These are phyloP conservation scores for Sarcophaga bullata DNA, from an alignment of 1,140 invertebrate species.

Conservation along the genomic window DNA sequence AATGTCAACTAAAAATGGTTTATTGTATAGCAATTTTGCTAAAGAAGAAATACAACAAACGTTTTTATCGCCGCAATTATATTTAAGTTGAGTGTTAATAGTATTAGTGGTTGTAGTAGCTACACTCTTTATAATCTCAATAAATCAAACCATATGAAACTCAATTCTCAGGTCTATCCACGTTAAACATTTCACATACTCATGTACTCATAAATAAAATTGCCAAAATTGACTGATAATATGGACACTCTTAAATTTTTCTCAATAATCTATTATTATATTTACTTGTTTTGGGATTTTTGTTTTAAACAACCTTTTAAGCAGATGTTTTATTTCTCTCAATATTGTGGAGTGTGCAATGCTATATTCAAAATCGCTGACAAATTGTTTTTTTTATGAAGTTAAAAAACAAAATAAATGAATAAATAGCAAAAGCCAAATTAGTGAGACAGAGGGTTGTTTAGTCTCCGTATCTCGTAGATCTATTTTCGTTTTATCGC, in stretches of 20 bases:
- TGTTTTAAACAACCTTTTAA: neutral
- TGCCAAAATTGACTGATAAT: conserved; percentile 5
- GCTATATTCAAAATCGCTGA: neutral
- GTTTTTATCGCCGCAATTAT: conserved; percentile 5
- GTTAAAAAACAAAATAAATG: neutral
- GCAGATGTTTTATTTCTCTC: conserved; percentile 1
- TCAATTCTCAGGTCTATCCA: neutral
- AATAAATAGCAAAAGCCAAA: too few relatives aligned
- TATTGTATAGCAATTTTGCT: neutral
- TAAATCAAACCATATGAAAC: conserved; percentile 7
- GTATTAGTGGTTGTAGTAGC: neutral
- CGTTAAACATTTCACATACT: too few relatives aligned
- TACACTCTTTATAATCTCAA: neutral
- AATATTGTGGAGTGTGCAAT: neutral
- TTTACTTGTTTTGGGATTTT: too few relatives aligned
- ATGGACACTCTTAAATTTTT: neutral
- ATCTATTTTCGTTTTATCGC: neutral
- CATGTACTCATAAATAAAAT: neutral
- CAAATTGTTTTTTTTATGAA: neutral
- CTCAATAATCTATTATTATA: too few relatives aligned
- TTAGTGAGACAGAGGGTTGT: neutral
- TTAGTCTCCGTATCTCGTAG: neutral
- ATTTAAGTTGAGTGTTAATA: neutral
- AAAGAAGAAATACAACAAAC: neutral
- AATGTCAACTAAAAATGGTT: neutral